Percentiles rank a stretch among this genome's conserved stretches.
Conservation (phyloP, 2,797 vertebrate species). For the Poecile montanus region DNA sequence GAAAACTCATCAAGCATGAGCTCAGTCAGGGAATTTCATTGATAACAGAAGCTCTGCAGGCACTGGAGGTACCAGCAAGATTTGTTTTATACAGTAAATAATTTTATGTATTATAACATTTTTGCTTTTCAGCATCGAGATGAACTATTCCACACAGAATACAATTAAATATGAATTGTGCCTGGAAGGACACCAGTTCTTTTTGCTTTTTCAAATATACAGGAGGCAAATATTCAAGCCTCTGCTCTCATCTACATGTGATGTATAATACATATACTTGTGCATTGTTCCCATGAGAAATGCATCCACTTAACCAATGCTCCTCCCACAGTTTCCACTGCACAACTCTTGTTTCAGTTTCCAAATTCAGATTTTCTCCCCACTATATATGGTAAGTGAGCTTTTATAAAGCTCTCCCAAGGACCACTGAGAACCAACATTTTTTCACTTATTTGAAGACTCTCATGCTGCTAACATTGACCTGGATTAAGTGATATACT, state of each 20-base stretch:
- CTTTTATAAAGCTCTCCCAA: neutral
- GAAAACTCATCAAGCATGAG: neutral
- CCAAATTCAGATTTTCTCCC: neutral
- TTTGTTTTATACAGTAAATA: neutral
- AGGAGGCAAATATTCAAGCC: neutral
- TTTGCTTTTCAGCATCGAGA: neutral
- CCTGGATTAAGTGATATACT: neutral
- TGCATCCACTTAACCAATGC: neutral
- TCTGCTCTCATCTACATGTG: neutral
- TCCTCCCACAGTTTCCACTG: neutral
- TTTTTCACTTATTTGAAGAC: neutral
- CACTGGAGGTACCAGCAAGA: neutral
- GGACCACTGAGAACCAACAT: neutral
- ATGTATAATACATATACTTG: neutral
- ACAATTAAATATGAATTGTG: neutral
- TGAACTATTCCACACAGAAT: neutral
- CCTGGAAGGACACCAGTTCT: neutral
- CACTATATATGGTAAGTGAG: no score
- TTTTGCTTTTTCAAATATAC: neutral
- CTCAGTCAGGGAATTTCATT: neutral
- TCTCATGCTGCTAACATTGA: neutral
- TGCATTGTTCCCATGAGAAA: neutral
- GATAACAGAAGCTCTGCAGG: neutral
- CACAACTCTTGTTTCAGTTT: neutral
- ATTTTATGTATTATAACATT: neutral